Percentiles rank a stretch among this genome's conserved stretches.
Evolutionary conservation across 2,113 vertebrate genomes (phyloP).

Genomic region (Gymnogyps californianus): DNA sequence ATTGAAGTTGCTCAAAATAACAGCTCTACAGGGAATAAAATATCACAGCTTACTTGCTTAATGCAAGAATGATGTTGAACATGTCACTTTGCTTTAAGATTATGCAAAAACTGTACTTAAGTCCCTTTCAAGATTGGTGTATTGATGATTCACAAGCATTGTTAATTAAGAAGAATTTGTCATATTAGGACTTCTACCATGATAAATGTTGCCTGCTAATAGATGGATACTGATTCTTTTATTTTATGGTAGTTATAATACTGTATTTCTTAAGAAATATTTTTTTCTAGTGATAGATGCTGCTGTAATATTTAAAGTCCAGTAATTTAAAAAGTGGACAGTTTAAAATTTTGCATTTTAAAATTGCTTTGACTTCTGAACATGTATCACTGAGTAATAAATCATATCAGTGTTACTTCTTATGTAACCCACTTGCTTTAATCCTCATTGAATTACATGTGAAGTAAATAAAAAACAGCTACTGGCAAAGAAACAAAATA

Average conservation of each 20-base stretch:
- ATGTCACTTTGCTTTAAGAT: neutral
- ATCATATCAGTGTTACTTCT: neutral
- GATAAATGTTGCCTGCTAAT: neutral
- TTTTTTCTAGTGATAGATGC: neutral
- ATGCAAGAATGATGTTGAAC: neutral
- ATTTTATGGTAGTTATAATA: neutral
- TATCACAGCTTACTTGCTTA: neutral
- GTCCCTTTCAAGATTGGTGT: neutral
- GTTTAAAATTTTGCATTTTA: neutral
- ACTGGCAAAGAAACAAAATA: neutral
- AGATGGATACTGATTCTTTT: neutral
- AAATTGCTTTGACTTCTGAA: neutral
- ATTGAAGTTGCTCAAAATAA: neutral
- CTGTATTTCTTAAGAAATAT: neutral
- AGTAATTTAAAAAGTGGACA: neutral
- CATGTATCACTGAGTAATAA: neutral
- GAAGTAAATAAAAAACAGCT: neutral
- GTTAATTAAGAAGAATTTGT: neutral
- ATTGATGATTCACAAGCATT: neutral
- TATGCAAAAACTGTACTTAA: neutral
- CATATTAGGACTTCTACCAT: neutral
- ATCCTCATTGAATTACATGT: neutral
- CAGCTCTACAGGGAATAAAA: neutral
- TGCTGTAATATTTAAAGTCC: neutral
- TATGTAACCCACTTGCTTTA: neutral